These are phyloP conservation scores for Spodoptera exigua DNA, from an alignment of 2,888 invertebrate genomes.

Conservation along the genomic window DNA sequence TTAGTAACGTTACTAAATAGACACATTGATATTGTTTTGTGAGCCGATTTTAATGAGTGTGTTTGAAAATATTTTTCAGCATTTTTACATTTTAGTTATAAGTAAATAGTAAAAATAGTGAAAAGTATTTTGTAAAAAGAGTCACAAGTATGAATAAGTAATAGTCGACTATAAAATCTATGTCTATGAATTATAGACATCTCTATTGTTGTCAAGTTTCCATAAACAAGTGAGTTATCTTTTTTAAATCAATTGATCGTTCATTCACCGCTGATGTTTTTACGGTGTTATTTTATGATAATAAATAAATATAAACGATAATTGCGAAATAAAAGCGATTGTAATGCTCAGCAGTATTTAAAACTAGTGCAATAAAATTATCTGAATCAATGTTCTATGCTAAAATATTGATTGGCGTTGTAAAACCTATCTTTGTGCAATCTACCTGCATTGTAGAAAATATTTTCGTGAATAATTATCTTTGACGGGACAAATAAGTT, in stretches of 20 bases:
- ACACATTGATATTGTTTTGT: too few species aligned
- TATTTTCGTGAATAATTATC: slow-evolving; percentile 83
- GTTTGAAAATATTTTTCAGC: too few species aligned
- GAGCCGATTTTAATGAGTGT: too few species aligned
- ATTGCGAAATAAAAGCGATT: slow-evolving; percentile 78
- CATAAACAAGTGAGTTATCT: slow-evolving; percentile 73
- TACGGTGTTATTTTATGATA: slow-evolving; percentile 86
- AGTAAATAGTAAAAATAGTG: too few species aligned
- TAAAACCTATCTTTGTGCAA: slow-evolving; percentile 81
- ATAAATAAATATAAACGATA: slow-evolving; percentile 84
- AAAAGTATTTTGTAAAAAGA: too few species aligned
- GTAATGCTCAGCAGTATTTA: slow-evolving; percentile 76
- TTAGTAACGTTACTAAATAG: too few species aligned
- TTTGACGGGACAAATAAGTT: slow-evolving; percentile 75
- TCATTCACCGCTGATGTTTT: slow-evolving; percentile 89
- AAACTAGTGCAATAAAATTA: slow-evolving; percentile 82
- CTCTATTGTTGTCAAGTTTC: slow-evolving; percentile 73
- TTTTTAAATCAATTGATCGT: slow-evolving; percentile 87
- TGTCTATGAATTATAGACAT: slow-evolving; percentile 43
- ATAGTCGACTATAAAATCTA: slow-evolving; percentile 42
- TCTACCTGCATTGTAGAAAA: slow-evolving; percentile 86
- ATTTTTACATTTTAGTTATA: too few species aligned
- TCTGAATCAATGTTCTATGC: slow-evolving; percentile 68
- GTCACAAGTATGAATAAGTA: not conserved
- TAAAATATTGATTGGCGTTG: slow-evolving; percentile 69